Conservation (phyloP, 1,140 invertebrate species). For the Cydia amplana region DNA sequence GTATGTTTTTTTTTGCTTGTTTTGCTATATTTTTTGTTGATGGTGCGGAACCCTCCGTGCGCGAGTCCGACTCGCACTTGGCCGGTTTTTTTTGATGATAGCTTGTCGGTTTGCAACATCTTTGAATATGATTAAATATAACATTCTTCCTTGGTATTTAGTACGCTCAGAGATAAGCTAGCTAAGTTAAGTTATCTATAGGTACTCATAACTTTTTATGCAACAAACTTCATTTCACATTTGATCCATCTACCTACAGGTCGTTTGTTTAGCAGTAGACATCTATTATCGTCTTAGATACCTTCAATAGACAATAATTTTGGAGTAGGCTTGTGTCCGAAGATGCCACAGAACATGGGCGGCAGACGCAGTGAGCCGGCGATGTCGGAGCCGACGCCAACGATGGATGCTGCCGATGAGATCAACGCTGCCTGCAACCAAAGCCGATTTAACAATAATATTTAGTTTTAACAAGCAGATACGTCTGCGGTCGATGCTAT, state of each 20-base stretch:
- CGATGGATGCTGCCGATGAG: slow-evolving; percentile 86
- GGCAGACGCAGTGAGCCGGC: slow-evolving; percentile 92
- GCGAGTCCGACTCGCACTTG: too few relatives aligned
- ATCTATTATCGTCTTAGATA: slow-evolving; percentile 30
- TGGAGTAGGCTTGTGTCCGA: slow-evolving; percentile 89
- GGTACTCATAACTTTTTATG: too few relatives aligned
- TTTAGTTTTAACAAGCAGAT: too few relatives aligned
- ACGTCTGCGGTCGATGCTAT: too few relatives aligned
- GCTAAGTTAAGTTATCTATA: too few relatives aligned
- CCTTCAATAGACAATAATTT: slow-evolving; percentile 81
- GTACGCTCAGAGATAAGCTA: background rate
- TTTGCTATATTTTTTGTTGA: too few relatives aligned
- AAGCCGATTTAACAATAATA: slow-evolving; percentile 34
- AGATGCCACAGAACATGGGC: slow-evolving; percentile 92
- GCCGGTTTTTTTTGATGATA: slow-evolving; percentile 31
- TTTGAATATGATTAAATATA: background rate
- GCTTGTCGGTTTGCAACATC: background rate
- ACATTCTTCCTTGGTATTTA: background rate
- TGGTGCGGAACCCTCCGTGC: too few relatives aligned
- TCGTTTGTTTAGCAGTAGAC: background rate
- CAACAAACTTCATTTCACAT: too few relatives aligned
- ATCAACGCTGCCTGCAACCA: slow-evolving; percentile 82
- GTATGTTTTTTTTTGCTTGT: too few relatives aligned
- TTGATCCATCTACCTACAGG: too few relatives aligned
- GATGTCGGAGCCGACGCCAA: slow-evolving; percentile 92